Evolutionary conservation across 1,140 invertebrate genomes (phyloP), one percentile per base, ranked within the genome.

Genomic region (Ostrea denselamellosa): DNA sequence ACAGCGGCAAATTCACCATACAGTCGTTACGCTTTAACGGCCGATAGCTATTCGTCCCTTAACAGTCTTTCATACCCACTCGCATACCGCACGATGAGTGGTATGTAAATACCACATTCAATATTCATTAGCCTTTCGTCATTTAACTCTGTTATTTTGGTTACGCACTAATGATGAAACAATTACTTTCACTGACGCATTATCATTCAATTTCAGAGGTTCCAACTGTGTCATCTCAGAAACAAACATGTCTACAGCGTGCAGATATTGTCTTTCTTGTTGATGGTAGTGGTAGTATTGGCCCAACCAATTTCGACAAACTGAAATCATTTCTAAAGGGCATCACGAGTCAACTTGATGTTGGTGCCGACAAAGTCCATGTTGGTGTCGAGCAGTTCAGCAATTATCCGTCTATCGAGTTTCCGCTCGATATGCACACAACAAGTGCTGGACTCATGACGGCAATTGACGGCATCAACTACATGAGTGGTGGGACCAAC

Each of bases 361-460:
- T 92, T 28, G 90, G 89, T n/a, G n/a, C 86, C 14, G 85, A 91
- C 84, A 85, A 91, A 53, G 90, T 92, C 12, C 92, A 92, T 65
- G 89, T 94, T 17, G 93, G 93, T 22, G 68, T 93, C 17, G 86
- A 93, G n/a, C 91, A 91, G 83, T 94, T 91, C 90, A 90, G 89
- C 84, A 92, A 91, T 89, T 90, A 92, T 86, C 91, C 91, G 12
- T 90, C 87, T n/a, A 89, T 91, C 68, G 91, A 92, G 87, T 94
- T 94, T 88, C 90, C 91, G 0, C 89, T 94, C 54, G 90, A 92
- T 85, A 93, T 91, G 89, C 90, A 93, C 88, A 86, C 51, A 9
- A 62, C 87, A 25, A 68, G 89, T 5, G 56, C 83, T 44, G 91
- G 90, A 25, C 87, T 91, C 0, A 90, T 87, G 86, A 88, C 85